Base-by-base conservation (phyloP, 2,113 vertebrate genomes). In the Planiliza haematocheilus region DNA sequence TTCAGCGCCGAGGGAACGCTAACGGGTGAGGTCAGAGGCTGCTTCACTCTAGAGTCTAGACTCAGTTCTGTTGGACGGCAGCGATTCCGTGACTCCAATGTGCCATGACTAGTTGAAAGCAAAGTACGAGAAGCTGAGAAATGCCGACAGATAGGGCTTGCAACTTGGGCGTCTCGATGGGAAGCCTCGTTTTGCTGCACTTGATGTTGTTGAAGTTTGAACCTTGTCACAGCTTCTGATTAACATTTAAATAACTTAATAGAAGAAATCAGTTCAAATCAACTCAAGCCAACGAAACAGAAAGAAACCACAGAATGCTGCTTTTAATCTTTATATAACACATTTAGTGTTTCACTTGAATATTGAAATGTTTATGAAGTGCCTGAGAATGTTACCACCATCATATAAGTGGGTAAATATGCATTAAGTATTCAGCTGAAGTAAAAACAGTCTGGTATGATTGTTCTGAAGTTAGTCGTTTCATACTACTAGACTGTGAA, bases 31-130 rank as follows among this genome's bases (percentile, higher is more conserved):
- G 70, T 83, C 85, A 82, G 64, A 69, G 60, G 16, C 16, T 14
- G 45, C 58, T 76, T 34, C 13, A n/a, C 79, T 80, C 63, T 62
- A 68, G 79, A n/a, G 82, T 80, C 63, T 62, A 68, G 79, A 70
- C 79, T 55, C 36, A 38, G 69, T 55, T 56, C 68, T 17, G 64
- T 79, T 60, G 70, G 74, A 71, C 69, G 48, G 66, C 9, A 14
- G 24, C 43, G 46, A 34, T 61, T 79, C 77, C 30, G 11, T 74
- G 77, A 71, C 80, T 89, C 80, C 67, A 72, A 65, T 74, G 73
- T 90, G 79, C 62, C 24, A 79, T 58, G 48, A 43, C 51, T 52
- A 39, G 57, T 73, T 34, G 20, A 17, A 56, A 51, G 42, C 21
- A 55, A 79, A 75, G 37, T 14, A 21, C 9, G 12, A 48, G 37